Conservation (phyloP, 2,888 invertebrate species). For the Onchidella celtica region DNA sequence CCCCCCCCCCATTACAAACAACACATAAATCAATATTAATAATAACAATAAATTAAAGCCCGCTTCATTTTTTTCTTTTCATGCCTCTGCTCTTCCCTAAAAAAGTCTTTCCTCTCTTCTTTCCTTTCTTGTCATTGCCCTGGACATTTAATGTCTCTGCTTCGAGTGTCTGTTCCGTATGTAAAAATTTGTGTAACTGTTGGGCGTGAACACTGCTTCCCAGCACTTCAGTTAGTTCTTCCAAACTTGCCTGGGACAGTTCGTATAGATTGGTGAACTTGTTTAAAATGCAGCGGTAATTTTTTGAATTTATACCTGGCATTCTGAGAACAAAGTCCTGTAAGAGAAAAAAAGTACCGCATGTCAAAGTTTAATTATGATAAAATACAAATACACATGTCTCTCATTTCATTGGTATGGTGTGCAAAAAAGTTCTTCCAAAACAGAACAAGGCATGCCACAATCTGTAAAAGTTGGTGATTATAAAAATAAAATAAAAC, state of each 20-base stretch:
- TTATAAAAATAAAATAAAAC: no score
- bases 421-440: no score
- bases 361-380: no score
- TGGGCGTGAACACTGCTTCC: slow-evolving; percentile 83
- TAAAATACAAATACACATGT: no score
- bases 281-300: slow-evolving; percentile 88
- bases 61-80: slow-evolving; percentile 34
- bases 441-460: no score
- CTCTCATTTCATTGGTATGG: no score
- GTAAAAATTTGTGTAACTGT: slow-evolving; percentile 78
- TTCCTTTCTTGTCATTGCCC: slow-evolving; percentile 20
- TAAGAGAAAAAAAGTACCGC: neutral
- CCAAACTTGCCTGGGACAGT: slow-evolving; percentile 82
- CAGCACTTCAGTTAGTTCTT: slow-evolving; percentile 86
- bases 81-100: neutral
- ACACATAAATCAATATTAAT: no score
- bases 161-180: slow-evolving; percentile 55
- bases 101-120: neutral
- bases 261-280: slow-evolving; percentile 86
- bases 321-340: slow-evolving; percentile 90
- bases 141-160: neutral
- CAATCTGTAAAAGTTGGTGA: no score
- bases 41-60: no score
- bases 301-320: slow-evolving; percentile 94
- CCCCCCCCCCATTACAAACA: no score